Conservation (phyloP, 2,888 invertebrate species). For the Camptogramma bilineatum region DNA sequence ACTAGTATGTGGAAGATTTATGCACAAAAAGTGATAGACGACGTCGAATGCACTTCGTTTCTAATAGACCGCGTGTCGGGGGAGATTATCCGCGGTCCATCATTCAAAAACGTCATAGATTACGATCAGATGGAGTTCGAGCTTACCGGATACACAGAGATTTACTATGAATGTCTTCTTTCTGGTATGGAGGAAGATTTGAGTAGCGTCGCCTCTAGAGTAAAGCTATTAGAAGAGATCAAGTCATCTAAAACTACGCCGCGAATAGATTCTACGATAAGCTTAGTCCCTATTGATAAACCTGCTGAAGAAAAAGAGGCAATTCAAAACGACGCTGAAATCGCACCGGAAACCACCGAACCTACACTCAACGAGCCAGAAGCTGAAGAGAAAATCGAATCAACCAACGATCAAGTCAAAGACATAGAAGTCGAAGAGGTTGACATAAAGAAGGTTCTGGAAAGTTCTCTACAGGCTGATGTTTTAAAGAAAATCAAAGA, state of each 20-base stretch:
- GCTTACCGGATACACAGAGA: constrained; percentile 71
- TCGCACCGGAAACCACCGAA: constrained; percentile 23
- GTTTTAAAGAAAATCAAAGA: constrained; percentile 66
- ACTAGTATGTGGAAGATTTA: constrained; percentile 72
- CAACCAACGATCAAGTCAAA: neutral
- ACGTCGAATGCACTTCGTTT: constrained; percentile 68
- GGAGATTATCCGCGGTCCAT: constrained; percentile 71
- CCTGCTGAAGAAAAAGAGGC: constrained; percentile 35
- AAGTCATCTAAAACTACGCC: constrained; percentile 62
- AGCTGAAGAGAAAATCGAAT: constrained; percentile 8
- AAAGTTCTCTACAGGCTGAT: constrained; percentile 53
- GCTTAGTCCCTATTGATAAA: constrained; percentile 44
- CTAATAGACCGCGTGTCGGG: constrained; percentile 72
- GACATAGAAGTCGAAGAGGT: constrained; percentile 34
- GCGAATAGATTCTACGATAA: constrained; percentile 50
- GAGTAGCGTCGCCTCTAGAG: constrained; percentile 70
- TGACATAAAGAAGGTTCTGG: constrained; percentile 51
- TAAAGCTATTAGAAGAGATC: constrained; percentile 67
- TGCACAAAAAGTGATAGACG: constrained; percentile 61
- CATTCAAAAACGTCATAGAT: constrained; percentile 75
- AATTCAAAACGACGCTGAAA: constrained; percentile 15
- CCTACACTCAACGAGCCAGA: constrained; percentile 9
- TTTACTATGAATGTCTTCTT: constrained; percentile 71
- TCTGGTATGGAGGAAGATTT: constrained; percentile 68
- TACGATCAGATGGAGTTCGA: constrained; percentile 77